These are phyloP conservation scores for Mamestra configurata DNA, from an alignment of 1,140 invertebrate species.

Conservation along the genomic window DNA sequence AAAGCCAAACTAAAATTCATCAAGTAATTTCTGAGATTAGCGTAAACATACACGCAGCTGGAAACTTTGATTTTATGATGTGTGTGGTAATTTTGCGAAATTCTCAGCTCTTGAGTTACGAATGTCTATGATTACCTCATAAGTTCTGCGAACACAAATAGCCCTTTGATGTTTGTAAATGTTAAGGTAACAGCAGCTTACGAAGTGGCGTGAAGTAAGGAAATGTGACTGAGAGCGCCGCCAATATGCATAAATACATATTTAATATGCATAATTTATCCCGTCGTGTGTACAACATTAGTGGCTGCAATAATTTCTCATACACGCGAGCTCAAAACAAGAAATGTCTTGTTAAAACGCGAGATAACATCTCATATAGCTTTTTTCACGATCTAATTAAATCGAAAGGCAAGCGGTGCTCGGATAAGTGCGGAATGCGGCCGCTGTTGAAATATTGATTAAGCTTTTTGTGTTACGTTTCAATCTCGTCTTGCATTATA, in stretches of 20 bases:
- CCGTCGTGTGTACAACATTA: constrained; percentile 6
- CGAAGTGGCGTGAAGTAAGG: constrained; percentile 17
- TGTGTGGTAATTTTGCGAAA: constrained; percentile 40
- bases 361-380: constrained; percentile 50
- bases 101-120: constrained; percentile 28
- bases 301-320: constrained; percentile 30
- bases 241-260: constrained; percentile 39
- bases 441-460: constrained; percentile 75
- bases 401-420: constrained; percentile 72
- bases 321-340: constrained; percentile 38
- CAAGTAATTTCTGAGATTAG: constrained; percentile 16
- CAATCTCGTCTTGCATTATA: constrained; percentile 62
- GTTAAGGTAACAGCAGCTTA: constrained; percentile 30
- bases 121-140: constrained; percentile 46
- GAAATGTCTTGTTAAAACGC: constrained; percentile 43
- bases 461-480: constrained; percentile 71
- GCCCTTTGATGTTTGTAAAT: constrained; percentile 33
- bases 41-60: constrained; percentile 22
- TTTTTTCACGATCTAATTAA: constrained; percentile 82
- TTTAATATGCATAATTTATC: constrained; percentile 28
- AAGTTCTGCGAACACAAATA: constrained; percentile 40
- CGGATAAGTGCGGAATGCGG: constrained; percentile 77
- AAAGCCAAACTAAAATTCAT: constrained; percentile 30
- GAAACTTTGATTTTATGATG: constrained; percentile 37
- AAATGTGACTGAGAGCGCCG: constrained; percentile 30